These are phyloP conservation scores for Pachypanchax playfairii DNA, from an alignment of 2,113 vertebrate genomes.

Conservation along the genomic window DNA sequence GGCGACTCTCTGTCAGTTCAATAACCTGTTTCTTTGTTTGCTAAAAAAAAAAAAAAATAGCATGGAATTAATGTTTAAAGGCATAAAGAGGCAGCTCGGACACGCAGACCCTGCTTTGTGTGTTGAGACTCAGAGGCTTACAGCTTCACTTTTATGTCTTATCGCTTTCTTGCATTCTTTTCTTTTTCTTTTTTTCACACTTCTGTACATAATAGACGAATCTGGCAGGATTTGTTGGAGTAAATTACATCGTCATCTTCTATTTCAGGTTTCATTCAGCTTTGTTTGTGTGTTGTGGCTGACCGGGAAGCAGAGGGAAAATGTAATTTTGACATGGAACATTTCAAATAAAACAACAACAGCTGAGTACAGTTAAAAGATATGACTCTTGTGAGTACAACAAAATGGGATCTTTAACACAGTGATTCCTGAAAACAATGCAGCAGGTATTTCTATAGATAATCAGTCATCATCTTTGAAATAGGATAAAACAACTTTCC, in stretches of 20 bases:
- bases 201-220: slow-evolving; percentile 65
- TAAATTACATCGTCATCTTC: slow-evolving; percentile 68
- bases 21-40: slow-evolving; percentile 41
- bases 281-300: slow-evolving; percentile 29
- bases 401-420: slow-evolving; percentile 19
- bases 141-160: slow-evolving; percentile 43
- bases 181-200: slow-evolving; percentile 41
- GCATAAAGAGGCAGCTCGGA: slow-evolving; percentile 57
- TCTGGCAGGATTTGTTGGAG: slow-evolving; percentile 48
- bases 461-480: slow-evolving; percentile 40
- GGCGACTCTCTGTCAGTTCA: slow-evolving; percentile 40
- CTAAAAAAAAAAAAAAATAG: slow-evolving; percentile 40
- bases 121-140: slow-evolving; percentile 47
- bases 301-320: slow-evolving; percentile 7
- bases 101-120: slow-evolving; percentile 52
- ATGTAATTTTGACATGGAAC: slow-evolving; percentile 52
- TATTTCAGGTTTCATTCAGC: slow-evolving; percentile 42
- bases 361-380: slow-evolving; percentile 29
- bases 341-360: slow-evolving; percentile 39
- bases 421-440: slow-evolving; percentile 27
- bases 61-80: slow-evolving; percentile 57
- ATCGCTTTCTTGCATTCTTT: slow-evolving; percentile 42
- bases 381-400: slow-evolving; percentile 7
- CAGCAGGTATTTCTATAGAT: slow-evolving; percentile 43
- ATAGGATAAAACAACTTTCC: slow-evolving; percentile 36